Evolutionary conservation across 2,797 vertebrate species (phyloP), one percentile per base, ranked within the genome.

Genomic region (Takifugu rubripes): DNA sequence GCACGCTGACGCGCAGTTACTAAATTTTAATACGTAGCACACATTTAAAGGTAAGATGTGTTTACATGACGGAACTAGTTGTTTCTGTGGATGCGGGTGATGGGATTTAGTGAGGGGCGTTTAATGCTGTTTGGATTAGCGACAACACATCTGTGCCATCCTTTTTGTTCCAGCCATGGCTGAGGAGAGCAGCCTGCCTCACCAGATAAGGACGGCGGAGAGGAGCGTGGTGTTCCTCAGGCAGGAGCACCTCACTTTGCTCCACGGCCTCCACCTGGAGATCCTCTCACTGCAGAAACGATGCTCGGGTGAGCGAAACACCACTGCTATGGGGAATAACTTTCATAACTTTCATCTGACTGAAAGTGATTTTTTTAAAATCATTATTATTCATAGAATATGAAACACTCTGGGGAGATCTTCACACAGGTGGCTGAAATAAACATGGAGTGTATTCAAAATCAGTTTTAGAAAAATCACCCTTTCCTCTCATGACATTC

Each of bases 251-350:
- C 91, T 96, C 80, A 91, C 94, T 47, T 65, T 99, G 69, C 93
- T 99, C 25, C 93, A 94, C 0, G 94, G 92, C 74, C 92, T 99
- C 75, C 96, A 98, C 84, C 88, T 96, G 87, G 97, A 99, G 87
- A 95, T 98, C 86, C 92, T 97, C 14, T 93, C 93, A 69, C 68
- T 99, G 81, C 96, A 99, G 91, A 98, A 97, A 74, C 92, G 94
- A 82, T 99, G 96, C 84, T 92, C 94, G 88, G 97, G 96, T 98
- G 82, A 91, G 89, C 5, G 5, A 5, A 26, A 0, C 14, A 0
- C 25, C 40, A 25, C 17, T 21, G 14, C 9, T 46, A 1, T 40
- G 2, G 21, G 21, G 21, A 21, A 21, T 21, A 21, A 21, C 21
- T 21, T 21, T 21, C 0, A 7, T 7, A 29, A 29, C 27, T 29